Evolutionary conservation across 2,797 vertebrate genomes (phyloP).

Genomic region (Phrynocephalus guinanensis): DNA sequence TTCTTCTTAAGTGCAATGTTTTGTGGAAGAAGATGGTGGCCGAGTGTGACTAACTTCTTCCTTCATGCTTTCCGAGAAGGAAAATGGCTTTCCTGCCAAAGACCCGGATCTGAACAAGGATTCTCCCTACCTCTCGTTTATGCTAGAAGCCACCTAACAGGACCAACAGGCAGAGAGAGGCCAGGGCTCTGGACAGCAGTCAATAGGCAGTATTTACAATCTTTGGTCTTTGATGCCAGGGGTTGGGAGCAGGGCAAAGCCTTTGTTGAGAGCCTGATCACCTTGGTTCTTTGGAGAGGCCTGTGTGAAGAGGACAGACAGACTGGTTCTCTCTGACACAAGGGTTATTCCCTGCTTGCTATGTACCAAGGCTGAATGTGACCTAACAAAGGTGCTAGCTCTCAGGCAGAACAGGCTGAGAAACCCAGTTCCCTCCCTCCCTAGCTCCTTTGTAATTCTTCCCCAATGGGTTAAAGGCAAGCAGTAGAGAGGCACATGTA

Average conservation of each 20-base stretch:
- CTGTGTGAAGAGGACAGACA: neutral
- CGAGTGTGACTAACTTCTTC: conserved; percentile 10
- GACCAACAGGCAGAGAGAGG: conserved; percentile 17
- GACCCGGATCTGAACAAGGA: rapidly evolving
- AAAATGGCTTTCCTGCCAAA: neutral
- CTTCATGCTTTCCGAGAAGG: conserved; percentile 30
- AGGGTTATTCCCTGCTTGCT: neutral
- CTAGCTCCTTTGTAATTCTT: conserved; percentile 54
- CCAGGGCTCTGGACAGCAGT: conserved; percentile 55
- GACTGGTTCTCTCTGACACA: neutral
- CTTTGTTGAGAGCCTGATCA: neutral
- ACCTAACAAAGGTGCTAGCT: neutral
- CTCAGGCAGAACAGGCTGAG: conserved; percentile 57
- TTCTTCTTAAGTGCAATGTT: neutral
- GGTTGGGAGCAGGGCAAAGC: conserved; percentile 29
- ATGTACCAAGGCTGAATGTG: neutral
- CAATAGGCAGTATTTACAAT: conserved; percentile 71
- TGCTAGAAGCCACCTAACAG: conserved; percentile 6
- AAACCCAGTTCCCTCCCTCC: conserved; percentile 67
- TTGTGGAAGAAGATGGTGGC: conserved; percentile 15
- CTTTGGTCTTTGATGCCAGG: conserved; percentile 72
- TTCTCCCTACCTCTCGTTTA: conserved; percentile 44
- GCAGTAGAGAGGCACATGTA: conserved; percentile 42
- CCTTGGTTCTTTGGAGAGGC: conserved; percentile 36
- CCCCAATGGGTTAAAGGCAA: conserved; percentile 49